Percentiles rank a stretch among this genome's conserved stretches.
These are phyloP conservation scores for Drosophila erecta DNA, from an alignment of 1,140 invertebrate species.

Conservation along the genomic window DNA sequence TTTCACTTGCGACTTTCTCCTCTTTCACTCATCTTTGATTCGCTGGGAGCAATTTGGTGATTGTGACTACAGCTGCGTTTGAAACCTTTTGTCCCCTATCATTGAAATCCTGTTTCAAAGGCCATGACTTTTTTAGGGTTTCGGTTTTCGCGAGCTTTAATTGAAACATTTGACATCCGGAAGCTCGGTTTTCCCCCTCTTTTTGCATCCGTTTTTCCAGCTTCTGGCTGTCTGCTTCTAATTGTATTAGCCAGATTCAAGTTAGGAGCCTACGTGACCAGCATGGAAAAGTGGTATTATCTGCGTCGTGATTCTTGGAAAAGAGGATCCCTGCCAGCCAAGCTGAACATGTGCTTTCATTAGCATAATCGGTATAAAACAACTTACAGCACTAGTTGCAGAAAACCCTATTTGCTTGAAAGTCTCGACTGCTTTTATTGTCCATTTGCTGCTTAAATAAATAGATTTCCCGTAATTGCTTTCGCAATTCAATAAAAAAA, in stretches of 20 bases:
- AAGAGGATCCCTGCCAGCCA: not conserved
- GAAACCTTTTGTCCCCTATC: slow-evolving; percentile 15
- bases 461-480: slow-evolving; percentile 76
- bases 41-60: slow-evolving; percentile 33
- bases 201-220: not conserved
- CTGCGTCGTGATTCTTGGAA: slow-evolving; percentile 6
- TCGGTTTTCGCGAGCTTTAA: slow-evolving; percentile 55
- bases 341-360: slow-evolving; percentile 60
- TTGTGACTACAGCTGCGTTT: slow-evolving; percentile 16
- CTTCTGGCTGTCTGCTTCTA: slow-evolving; percentile 38
- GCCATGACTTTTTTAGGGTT: slow-evolving; percentile 9
- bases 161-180: slow-evolving; percentile 65
- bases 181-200: slow-evolving; percentile 16
- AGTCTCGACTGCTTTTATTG: slow-evolving; percentile 34
- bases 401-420: slow-evolving; percentile 17
- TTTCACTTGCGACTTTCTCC: not conserved
- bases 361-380: slow-evolving; percentile 69
- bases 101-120: slow-evolving; percentile 10
- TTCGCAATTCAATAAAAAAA: slow-evolving; percentile 73
- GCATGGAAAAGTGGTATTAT: slow-evolving; percentile 29
- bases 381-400: slow-evolving; percentile 8
- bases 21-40: slow-evolving; percentile 42
- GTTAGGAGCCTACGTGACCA: slow-evolving; percentile 52
- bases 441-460: slow-evolving; percentile 63
- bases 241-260: slow-evolving; percentile 68